Evolutionary conservation across 2,113 vertebrate genomes (phyloP), one percentile per base, ranked within the genome.

Genomic region (Kryptolebias marmoratus): DNA sequence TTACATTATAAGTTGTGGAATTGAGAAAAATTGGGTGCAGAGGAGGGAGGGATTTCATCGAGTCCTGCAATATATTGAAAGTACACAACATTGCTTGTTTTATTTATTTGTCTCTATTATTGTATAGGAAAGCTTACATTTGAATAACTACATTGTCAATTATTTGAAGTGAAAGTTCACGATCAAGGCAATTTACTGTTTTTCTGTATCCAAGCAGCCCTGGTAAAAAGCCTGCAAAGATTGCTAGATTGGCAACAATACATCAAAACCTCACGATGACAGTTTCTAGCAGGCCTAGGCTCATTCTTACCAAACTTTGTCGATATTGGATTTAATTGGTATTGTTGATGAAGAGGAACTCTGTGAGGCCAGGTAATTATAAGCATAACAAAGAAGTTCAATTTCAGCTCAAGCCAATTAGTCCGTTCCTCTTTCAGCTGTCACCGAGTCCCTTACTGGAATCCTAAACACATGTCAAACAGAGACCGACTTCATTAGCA

Each of bases 371-470:
- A 18, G 47, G 48, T 45, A 27, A 64, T 58, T 64, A 44, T 31
- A 36, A 61, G 42, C 44, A 64, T 22, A 49, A 44, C n/a, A 52
- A 61, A 44, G n/a, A 65, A n/a, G 47, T 67, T 39, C 52, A 48
- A 22, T 60, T 65, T 59, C 27, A n/a, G 28, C 13, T 49, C 18
- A 67, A 45, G 67, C 56, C 48, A 49, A 44, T 50, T n/a, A 44
- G 32, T 57, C n/a, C 59, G 36, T 47, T 59, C 64, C 45, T 44
- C 47, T n/a, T 31, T 63, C 53, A 39, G 58, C 54, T 68, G 71
- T 58, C 63, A 50, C 53, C 47, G 36, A 36, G n/a, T 60, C 42
- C 39, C 59, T 62, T 59, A n/a, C 39, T 63, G 69, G 60, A 56
- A 45, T 63, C 55, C 39, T 14, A 72, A 47, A 53, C 58, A 59